phyloP scores from a whole-genome alignment of 2,797 vertebrate species.

The Mormyrus proboscirostris region DNA sequence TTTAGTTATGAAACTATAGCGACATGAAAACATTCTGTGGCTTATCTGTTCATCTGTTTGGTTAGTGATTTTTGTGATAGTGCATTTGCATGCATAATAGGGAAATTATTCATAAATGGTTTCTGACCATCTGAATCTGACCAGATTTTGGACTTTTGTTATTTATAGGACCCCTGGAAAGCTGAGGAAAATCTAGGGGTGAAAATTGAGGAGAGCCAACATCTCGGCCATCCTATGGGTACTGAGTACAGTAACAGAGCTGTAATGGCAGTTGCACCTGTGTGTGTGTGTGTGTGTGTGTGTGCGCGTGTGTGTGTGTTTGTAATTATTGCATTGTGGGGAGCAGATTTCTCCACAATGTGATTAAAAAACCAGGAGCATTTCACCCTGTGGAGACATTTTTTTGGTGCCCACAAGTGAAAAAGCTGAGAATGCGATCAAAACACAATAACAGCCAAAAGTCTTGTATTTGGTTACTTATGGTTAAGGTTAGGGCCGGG shows the following conservation, averaged over 20 bases:
- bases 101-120: neutral
- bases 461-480: neutral
- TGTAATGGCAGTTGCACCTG: neutral
- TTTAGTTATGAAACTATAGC: neutral
- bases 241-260: neutral
- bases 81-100: neutral
- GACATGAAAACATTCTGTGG: neutral
- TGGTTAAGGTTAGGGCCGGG: neutral
- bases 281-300: neutral
- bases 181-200: neutral
- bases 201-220: neutral
- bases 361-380: neutral
- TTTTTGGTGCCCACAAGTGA: neutral
- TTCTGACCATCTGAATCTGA: neutral
- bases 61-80: neutral
- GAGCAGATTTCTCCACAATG: neutral
- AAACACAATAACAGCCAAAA: neutral
- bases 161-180: neutral
- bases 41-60: neutral
- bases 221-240: neutral
- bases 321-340: neutral
- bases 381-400: neutral
- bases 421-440: neutral
- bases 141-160: neutral
- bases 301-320: neutral